Evolutionary conservation across 2,888 invertebrate species (phyloP).

Genomic region (Ischnus inquisitorius): DNA sequence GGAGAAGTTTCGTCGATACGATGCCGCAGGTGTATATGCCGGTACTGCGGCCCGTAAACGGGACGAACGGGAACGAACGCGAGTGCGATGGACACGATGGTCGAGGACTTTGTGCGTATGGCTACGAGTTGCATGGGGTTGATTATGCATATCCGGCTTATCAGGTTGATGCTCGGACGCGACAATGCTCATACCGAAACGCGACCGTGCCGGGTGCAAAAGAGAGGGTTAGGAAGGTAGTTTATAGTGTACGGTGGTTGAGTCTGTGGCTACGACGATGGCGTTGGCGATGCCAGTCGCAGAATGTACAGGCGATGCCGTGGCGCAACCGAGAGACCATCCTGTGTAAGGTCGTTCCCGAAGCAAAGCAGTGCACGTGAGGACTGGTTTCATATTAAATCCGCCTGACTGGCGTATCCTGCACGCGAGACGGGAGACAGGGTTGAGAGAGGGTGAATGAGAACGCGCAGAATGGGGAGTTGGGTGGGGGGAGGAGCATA

Average conservation of each 20-base stretch:
- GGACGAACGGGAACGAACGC: slow-evolving; percentile 1
- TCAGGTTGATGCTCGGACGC: slow-evolving; percentile 63
- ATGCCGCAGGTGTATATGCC: neutral
- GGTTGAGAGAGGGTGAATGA: slow-evolving; percentile 59
- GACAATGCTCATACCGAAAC: slow-evolving; percentile 69
- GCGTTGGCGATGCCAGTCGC: slow-evolving; percentile 44
- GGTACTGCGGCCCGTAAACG: neutral
- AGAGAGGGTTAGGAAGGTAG: slow-evolving; percentile 36
- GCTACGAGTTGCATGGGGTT: slow-evolving; percentile 40
- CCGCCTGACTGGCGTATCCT: slow-evolving; percentile 82
- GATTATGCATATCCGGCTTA: slow-evolving; percentile 76
- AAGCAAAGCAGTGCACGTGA: slow-evolving; percentile 56
- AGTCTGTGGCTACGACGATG: slow-evolving; percentile 41
- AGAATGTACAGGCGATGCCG: slow-evolving; percentile 36
- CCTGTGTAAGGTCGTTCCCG: slow-evolving; percentile 62
- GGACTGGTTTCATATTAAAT: slow-evolving; percentile 83
- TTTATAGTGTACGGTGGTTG: slow-evolving; percentile 40
- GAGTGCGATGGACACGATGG: neutral
- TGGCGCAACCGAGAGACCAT: slow-evolving; percentile 62
- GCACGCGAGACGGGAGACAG: slow-evolving; percentile 76
- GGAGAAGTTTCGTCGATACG: neutral
- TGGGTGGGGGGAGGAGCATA: neutral
- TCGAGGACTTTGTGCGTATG: slow-evolving; percentile 34
- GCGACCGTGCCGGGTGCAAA: slow-evolving; percentile 63
- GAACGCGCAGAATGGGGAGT: slow-evolving; percentile 41